phyloP scores from a whole-genome alignment of 2,113 vertebrate genomes.

The Corynorhinus townsendii region DNA sequence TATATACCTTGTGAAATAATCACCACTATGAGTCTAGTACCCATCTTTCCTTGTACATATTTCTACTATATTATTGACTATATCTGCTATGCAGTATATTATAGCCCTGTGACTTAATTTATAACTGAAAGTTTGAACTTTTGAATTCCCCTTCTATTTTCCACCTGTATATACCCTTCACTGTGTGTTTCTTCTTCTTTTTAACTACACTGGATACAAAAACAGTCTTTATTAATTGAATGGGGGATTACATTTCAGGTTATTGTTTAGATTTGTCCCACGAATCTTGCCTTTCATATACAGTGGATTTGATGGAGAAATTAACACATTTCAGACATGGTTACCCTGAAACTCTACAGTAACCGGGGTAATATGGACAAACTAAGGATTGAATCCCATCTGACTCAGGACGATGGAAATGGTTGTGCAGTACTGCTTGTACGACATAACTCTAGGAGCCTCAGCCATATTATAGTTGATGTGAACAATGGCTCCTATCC shows the following conservation, averaged over 20 bases:
- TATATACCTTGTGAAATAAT: background rate
- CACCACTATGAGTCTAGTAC: background rate
- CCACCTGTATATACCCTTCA: background rate
- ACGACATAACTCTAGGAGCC: background rate
- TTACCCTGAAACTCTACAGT: background rate
- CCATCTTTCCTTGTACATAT: background rate
- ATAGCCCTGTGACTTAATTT: background rate
- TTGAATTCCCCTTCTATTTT: background rate
- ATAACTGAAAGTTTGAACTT: background rate
- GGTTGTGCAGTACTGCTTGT: background rate
- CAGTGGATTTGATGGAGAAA: background rate
- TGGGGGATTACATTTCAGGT: background rate
- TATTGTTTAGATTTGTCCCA: background rate
- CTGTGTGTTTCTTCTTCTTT: background rate
- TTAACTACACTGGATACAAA: background rate
- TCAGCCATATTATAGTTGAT: background rate
- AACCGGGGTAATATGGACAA: background rate
- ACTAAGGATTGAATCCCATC: background rate
- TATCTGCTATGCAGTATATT: background rate
- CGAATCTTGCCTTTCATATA: background rate
- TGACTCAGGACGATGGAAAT: background rate
- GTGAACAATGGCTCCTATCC: fast-evolving
- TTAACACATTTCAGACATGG: background rate
- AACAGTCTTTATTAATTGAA: background rate
- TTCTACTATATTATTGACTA: background rate